A percentile compares a stretch with the other conserved stretches of the same genome.
Evolutionary conservation across 2,113 vertebrate genomes (phyloP).

Genomic region (Anguilla rostrata): DNA sequence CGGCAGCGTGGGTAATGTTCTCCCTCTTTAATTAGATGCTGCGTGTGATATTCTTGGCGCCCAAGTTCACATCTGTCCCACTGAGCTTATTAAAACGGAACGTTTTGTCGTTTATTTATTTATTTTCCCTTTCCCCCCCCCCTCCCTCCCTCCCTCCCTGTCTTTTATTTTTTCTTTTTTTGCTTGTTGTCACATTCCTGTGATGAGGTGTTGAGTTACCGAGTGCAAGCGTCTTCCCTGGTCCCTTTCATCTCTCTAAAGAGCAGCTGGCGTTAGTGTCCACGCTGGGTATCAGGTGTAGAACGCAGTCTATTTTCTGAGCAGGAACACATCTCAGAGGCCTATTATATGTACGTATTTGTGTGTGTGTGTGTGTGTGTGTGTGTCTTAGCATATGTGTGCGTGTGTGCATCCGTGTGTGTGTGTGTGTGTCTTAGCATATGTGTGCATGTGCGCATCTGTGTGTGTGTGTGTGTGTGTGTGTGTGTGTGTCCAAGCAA

Average conservation of each 20-base stretch:
- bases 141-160: background rate
- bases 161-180: background rate
- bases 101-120: background rate
- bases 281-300: background rate
- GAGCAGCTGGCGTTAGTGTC: background rate
- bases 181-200: background rate
- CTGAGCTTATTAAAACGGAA: constrained; percentile 7
- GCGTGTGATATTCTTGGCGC: background rate
- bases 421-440: no score
- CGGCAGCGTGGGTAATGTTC: background rate
- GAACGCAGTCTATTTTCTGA: background rate
- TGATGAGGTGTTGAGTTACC: background rate
- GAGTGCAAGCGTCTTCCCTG: background rate
- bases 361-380: no score
- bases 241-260: background rate
- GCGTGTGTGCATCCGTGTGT: no score
- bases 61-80: background rate
- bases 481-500: no score
- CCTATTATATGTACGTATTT: no score
- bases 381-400: no score
- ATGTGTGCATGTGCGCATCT: no score
- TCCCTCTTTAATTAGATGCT: background rate
- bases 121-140: background rate
- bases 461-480: no score
- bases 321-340: background rate